phyloP scores from a whole-genome alignment of 2,888 invertebrate genomes.

The Drosophila rubida region DNA sequence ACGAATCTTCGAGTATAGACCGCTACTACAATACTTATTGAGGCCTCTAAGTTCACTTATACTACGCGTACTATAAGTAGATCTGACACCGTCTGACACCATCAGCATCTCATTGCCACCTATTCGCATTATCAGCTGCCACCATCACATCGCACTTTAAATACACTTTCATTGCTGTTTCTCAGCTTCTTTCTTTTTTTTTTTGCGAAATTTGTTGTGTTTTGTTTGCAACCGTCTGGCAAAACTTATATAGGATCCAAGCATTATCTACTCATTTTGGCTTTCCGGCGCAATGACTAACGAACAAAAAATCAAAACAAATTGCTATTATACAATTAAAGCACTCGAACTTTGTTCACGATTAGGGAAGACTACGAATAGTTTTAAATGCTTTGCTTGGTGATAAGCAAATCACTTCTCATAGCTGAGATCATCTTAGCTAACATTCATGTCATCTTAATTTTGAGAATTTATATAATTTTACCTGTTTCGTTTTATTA shows the following conservation, averaged over 20 bases:
- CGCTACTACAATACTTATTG: conserved; percentile 8
- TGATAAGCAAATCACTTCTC: conserved; percentile 38
- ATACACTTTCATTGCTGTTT: conserved; percentile 30
- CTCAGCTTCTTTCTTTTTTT: conserved; percentile 8
- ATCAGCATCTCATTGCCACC: conserved; percentile 46
- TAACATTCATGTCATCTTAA: neutral
- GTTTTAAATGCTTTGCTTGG: conserved; percentile 32
- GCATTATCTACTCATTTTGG: conserved; percentile 22
- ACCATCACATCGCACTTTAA: conserved; percentile 56
- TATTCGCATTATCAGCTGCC: conserved; percentile 47
- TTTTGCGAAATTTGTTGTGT: conserved; percentile 9
- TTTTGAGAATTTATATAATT: neutral
- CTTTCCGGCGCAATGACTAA: conserved; percentile 64
- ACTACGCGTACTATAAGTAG: conserved; percentile 6
- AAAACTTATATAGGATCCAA: conserved; percentile 52
- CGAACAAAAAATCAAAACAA: conserved; percentile 68
- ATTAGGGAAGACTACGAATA: conserved; percentile 52
- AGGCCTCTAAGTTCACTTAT: neutral
- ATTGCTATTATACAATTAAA: conserved; percentile 51
- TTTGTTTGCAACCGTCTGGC: conserved; percentile 57
- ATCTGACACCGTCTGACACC: conserved; percentile 64
- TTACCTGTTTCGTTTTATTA: conserved; percentile 1
- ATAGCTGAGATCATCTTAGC: conserved; percentile 12
- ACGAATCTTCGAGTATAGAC: neutral
- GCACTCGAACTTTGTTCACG: conserved; percentile 64